Evolutionary conservation across 2,888 invertebrate genomes (phyloP).

Genomic region (Ectemnius lituratus): DNA sequence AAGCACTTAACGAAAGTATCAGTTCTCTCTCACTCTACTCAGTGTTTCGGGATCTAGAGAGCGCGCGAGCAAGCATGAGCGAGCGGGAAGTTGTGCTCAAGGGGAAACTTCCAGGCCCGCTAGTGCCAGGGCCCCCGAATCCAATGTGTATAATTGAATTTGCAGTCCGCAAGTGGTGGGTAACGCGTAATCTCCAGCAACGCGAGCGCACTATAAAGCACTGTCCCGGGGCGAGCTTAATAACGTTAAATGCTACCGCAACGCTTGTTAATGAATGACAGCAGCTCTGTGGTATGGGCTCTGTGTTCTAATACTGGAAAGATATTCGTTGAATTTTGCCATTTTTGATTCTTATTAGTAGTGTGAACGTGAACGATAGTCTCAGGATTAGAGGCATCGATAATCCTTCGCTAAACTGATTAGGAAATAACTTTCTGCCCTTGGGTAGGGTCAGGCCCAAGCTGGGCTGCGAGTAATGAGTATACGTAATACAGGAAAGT

Average conservation of each 20-base stretch:
- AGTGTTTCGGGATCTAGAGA: constrained; percentile 34
- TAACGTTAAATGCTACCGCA: constrained; percentile 25
- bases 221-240: constrained; percentile 11
- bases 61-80: too few relatives aligned
- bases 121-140: constrained; percentile 16
- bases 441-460: too few relatives aligned
- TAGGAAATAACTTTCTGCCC: too few relatives aligned
- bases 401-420: too few relatives aligned
- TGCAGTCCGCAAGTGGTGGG: constrained; percentile 40
- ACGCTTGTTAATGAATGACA: constrained; percentile 23
- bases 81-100: constrained; percentile 18
- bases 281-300: too few relatives aligned
- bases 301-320: too few relatives aligned
- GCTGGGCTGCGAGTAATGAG: too few relatives aligned
- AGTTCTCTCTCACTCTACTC: constrained; percentile 23
- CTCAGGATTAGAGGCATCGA: too few relatives aligned
- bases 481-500: constrained; percentile 12
- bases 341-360: too few relatives aligned
- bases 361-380: too few relatives aligned
- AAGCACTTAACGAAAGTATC: constrained; percentile 29
- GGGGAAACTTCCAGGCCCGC: constrained; percentile 30
- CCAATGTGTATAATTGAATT: constrained; percentile 55
- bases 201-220: constrained; percentile 23
- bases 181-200: constrained; percentile 46
- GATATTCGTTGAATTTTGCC: too few relatives aligned